Percentiles rank a stretch among this genome's conserved stretches.
These are phyloP conservation scores for Watersipora subatra DNA, from an alignment of 1,140 invertebrate genomes.

Conservation along the genomic window DNA sequence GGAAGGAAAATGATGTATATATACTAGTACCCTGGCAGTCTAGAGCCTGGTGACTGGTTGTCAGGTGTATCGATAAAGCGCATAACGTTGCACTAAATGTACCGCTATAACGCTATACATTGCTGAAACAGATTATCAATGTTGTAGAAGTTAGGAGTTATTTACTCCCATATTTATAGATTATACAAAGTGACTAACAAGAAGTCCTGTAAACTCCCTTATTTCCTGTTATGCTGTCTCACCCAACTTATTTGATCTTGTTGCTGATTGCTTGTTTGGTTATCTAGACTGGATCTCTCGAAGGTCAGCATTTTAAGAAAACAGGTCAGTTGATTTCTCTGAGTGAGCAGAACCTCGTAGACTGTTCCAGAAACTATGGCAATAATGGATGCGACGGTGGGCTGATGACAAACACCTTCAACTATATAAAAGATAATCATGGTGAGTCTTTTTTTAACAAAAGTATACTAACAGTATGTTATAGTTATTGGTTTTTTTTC, in stretches of 20 bases:
- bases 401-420: conserved; percentile 32
- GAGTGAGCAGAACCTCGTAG: conserved; percentile 87
- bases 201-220: background rate
- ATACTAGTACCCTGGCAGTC: too few species aligned
- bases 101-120: background rate
- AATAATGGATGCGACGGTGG: conserved; percentile 38
- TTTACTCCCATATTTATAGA: background rate
- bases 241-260: background rate
- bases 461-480: too few species aligned
- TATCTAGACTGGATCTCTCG: conserved; percentile 63
- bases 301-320: conserved; percentile 79
- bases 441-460: too few species aligned
- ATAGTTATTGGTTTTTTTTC: too few species aligned
- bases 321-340: conserved; percentile 66
- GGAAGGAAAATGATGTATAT: too few species aligned
- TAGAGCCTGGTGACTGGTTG: too few species aligned
- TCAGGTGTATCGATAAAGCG: too few species aligned
- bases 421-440: conserved; percentile 29
- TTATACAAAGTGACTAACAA: background rate
- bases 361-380: conserved; percentile 63
- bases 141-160: background rate
- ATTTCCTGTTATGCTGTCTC: background rate
- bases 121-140: background rate
- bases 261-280: background rate
- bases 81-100: too few species aligned